Base-by-base conservation (phyloP, 2,113 vertebrate genomes). In the Thymallus thymallus region DNA sequence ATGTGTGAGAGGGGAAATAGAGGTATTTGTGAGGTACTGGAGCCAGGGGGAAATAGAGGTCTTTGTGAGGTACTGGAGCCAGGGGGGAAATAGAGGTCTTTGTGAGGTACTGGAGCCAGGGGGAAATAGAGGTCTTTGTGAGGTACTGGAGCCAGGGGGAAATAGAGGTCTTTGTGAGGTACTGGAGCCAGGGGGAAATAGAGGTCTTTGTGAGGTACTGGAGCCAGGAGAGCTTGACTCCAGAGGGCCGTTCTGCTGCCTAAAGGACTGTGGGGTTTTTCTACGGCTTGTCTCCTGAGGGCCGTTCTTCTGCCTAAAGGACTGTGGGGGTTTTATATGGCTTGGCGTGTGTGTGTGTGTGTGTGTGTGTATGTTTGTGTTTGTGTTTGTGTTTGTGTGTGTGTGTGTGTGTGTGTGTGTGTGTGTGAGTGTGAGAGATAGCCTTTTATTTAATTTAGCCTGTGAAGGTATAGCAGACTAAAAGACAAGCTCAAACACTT, bases 41-140 rank as follows among this genome's bases (percentile, higher is more conserved):
- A n/a, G n/a, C n/a, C n/a, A 75, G 78, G 84, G 67, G 76, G 77
- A 83, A 79, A 81, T 29, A 22, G 82, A 32, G 30, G 30, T 78
- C 82, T 86, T 88, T 87, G 81, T 88, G 80, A 68, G 35, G 76
- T 69, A 71, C 84, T 80, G 87, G 87, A 75, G 68, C 12, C 79
- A 85, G 20, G 55, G n/a, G n/a, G n/a, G n/a, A n/a, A n/a, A n/a
- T n/a, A n/a, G n/a, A n/a, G n/a, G n/a, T n/a, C n/a, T n/a, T n/a
- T n/a, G n/a, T n/a, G n/a, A n/a, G n/a, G n/a, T n/a, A n/a, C n/a
- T n/a, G n/a, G n/a, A n/a, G n/a, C n/a, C n/a, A n/a, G n/a, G n/a
- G n/a, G n/a, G n/a, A n/a, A n/a, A n/a, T n/a, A n/a, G n/a, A n/a
- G n/a, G n/a, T n/a, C n/a, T n/a, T n/a, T n/a, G n/a, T n/a, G n/a